Percentiles rank a stretch among this genome's conserved stretches.
phyloP scores from a whole-genome alignment of 2,888 invertebrate genomes.

The Allolobophora icterica region DNA sequence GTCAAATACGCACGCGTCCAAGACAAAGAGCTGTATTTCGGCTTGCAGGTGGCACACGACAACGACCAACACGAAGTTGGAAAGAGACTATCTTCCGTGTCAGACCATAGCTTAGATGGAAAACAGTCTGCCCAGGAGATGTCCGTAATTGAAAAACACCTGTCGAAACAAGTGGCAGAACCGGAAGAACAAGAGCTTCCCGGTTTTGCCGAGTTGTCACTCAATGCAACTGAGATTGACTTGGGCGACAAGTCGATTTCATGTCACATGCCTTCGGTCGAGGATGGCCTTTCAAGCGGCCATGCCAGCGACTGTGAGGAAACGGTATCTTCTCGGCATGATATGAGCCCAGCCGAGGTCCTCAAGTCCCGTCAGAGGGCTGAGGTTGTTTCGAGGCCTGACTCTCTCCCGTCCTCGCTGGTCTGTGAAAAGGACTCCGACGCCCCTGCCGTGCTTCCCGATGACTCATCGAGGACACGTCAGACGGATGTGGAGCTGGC shows the following conservation, averaged over 20 bases:
- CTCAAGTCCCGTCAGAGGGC: conserved; percentile 69
- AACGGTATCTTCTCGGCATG: background rate
- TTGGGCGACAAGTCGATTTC: conserved; percentile 60
- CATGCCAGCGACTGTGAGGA: conserved; percentile 87
- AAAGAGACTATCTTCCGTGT: background rate
- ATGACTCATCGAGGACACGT: conserved; percentile 42
- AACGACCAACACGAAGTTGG: background rate
- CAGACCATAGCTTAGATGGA: background rate
- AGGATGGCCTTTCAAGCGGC: conserved; percentile 91
- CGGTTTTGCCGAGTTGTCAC: conserved; percentile 71
- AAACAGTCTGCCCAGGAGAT: conserved; percentile 91
- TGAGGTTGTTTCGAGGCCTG: conserved; percentile 50
- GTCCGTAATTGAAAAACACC: conserved; percentile 81
- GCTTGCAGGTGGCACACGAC: conserved; percentile 65
- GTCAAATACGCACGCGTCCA: conserved; percentile 63
- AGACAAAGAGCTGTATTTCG: conserved; percentile 78
- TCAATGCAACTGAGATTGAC: conserved; percentile 90
- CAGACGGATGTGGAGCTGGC: conserved; percentile 67
- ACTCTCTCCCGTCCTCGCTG: conserved; percentile 65
- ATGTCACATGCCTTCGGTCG: conserved; percentile 81
- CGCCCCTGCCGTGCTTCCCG: background rate
- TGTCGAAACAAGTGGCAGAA: conserved; percentile 66
- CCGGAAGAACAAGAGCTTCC: conserved; percentile 40
- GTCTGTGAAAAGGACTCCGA: conserved; percentile 30
- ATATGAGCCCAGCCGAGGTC: conserved; percentile 69